These are phyloP conservation scores for Synodontis membranacea DNA, from an alignment of 2,113 vertebrate species.

Conservation along the genomic window DNA sequence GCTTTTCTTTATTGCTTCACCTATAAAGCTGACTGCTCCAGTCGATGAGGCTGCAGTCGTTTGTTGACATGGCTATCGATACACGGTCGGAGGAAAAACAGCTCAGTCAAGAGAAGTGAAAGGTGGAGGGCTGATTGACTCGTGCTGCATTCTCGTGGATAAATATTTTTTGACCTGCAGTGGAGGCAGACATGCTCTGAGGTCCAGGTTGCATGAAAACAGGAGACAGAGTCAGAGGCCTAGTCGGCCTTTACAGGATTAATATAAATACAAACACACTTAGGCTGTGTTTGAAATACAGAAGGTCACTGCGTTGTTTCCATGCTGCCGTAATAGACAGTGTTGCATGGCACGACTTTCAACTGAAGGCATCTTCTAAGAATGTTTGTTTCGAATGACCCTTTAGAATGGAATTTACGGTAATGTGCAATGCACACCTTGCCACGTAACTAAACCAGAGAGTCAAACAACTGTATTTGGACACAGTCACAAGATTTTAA, in stretches of 20 bases:
- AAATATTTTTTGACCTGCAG: not conserved
- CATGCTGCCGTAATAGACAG: too few species aligned
- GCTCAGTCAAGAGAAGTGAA: slow-evolving; percentile 11
- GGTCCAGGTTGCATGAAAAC: not conserved
- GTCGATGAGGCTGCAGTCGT: slow-evolving; percentile 45
- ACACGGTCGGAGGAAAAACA: slow-evolving; percentile 25
- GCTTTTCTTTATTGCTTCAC: slow-evolving; percentile 38
- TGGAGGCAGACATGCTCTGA: not conserved
- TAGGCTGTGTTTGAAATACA: too few species aligned
- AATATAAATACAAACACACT: not conserved
- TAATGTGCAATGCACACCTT: too few species aligned
- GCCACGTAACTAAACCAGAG: too few species aligned
- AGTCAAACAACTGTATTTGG: too few species aligned
- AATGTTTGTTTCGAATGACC: too few species aligned
- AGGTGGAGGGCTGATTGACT: not conserved
- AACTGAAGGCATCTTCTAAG: too few species aligned
- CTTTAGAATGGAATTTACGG: too few species aligned
- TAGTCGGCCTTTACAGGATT: not conserved
- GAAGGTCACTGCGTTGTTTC: too few species aligned
- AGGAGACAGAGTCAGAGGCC: not conserved
- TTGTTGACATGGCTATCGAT: slow-evolving; percentile 47
- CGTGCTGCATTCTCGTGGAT: not conserved
- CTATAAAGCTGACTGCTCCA: slow-evolving; percentile 46
- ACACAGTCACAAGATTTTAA: too few species aligned
- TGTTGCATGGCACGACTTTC: too few species aligned